A percentile compares a stretch with the other conserved stretches of the same genome.
Evolutionary conservation across 1,140 invertebrate species (phyloP).

Genomic region (Holotrichia oblita): DNA sequence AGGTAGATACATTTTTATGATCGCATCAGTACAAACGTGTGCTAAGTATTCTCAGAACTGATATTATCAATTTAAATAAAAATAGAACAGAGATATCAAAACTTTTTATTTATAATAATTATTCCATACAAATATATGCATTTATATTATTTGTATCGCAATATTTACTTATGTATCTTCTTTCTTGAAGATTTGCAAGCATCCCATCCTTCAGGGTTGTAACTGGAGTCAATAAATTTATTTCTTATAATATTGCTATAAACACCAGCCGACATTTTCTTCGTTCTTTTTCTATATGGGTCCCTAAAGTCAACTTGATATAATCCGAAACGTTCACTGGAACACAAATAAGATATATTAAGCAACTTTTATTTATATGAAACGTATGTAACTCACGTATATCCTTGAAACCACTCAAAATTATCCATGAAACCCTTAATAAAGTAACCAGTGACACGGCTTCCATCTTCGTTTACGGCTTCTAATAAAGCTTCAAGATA

Average conservation of each 20-base stretch:
- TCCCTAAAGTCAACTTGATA: conserved; percentile 64
- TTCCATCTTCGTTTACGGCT: conserved; percentile 37
- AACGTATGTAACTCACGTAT: conserved; percentile 63
- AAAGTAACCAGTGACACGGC: conserved; percentile 33
- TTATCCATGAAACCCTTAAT: conserved; percentile 41
- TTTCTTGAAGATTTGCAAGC: not conserved
- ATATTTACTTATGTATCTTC: not conserved
- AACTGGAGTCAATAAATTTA: conserved; percentile 41
- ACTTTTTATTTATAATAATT: too few relatives aligned
- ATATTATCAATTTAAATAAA: too few relatives aligned
- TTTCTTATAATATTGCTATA: conserved; percentile 61
- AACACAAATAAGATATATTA: conserved; percentile 37
- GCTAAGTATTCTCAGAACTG: too few relatives aligned
- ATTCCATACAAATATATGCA: too few relatives aligned
- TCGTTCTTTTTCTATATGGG: conserved; percentile 60
- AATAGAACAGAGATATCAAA: too few relatives aligned
- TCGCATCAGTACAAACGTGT: too few relatives aligned
- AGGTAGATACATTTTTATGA: too few relatives aligned
- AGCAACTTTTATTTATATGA: not conserved
- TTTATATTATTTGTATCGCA: too few relatives aligned
- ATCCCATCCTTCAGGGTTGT: not conserved
- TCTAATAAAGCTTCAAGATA: conserved; percentile 39
- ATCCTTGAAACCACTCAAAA: conserved; percentile 58
- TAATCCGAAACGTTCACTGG: conserved; percentile 65
- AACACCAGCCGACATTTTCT: conserved; percentile 63